Evolutionary conservation across 2,113 vertebrate genomes (phyloP).

Genomic region (Chaetorhynchus papuensis): DNA sequence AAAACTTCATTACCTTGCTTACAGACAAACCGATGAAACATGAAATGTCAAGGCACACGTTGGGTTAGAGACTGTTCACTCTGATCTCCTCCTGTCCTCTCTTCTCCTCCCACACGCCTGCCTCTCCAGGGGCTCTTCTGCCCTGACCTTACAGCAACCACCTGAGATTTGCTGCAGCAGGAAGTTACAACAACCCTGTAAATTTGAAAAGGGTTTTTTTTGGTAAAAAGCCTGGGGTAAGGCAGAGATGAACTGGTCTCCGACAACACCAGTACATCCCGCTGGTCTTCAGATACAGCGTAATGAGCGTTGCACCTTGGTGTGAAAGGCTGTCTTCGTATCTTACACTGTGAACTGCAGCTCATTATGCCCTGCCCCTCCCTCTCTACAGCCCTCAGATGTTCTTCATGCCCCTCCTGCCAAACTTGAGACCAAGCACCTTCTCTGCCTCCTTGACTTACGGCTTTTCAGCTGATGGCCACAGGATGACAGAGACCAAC

Average conservation of each 20-base stretch:
- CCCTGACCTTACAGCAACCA: background rate
- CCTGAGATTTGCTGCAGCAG: background rate
- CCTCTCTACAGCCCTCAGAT: background rate
- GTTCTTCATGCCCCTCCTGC: background rate
- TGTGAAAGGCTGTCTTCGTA: background rate
- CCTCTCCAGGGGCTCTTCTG: background rate
- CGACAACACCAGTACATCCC: background rate
- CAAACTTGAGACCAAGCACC: background rate
- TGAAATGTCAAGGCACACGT: background rate
- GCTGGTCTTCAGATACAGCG: background rate
- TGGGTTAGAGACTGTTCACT: background rate
- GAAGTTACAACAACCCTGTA: background rate
- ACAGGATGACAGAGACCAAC: background rate
- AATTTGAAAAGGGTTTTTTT: background rate
- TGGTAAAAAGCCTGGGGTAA: background rate
- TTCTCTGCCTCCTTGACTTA: background rate
- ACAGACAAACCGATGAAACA: background rate
- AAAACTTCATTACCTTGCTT: background rate
- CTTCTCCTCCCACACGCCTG: background rate
- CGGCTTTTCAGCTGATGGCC: background rate
- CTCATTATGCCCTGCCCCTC: background rate
- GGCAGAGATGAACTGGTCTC: background rate
- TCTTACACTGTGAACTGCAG: background rate
- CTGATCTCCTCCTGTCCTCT: background rate
- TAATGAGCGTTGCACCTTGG: background rate